phyloP scores from a whole-genome alignment of 2,113 vertebrate genomes.

The Paradisaea rubra region DNA sequence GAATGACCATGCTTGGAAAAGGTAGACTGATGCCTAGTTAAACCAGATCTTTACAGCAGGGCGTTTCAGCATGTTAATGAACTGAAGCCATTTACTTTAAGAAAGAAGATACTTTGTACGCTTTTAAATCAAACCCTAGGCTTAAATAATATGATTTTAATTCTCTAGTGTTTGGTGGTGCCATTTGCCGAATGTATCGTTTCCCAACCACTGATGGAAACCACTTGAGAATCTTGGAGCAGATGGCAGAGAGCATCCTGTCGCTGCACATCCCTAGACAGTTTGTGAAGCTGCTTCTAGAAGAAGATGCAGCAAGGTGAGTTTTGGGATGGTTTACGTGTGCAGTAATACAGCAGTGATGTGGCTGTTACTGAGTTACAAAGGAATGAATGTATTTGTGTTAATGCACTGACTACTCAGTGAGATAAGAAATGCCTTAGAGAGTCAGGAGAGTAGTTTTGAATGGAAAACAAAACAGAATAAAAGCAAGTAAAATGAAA shows the following conservation, averaged over 20 bases:
- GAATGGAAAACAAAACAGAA: neutral
- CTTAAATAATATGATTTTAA: neutral
- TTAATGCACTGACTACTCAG: neutral
- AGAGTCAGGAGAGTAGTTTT: neutral
- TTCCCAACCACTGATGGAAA: slow-evolving; percentile 93
- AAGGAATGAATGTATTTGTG: neutral
- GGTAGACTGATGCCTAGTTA: neutral
- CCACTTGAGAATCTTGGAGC: slow-evolving; percentile 92
- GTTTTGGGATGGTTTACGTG: neutral
- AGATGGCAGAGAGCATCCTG: slow-evolving; percentile 94
- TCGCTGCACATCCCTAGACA: slow-evolving; percentile 91
- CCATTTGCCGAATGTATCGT: slow-evolving; percentile 96
- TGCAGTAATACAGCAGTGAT: neutral
- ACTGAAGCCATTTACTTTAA: neutral
- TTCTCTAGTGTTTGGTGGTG: slow-evolving; percentile 88
- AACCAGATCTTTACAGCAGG: neutral
- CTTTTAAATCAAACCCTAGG: neutral
- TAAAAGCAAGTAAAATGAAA: neutral
- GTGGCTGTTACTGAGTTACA: neutral
- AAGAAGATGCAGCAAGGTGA: slow-evolving; percentile 91
- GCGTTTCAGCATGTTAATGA: neutral
- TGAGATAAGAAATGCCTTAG: neutral
- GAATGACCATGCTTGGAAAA: neutral
- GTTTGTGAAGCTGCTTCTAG: slow-evolving; percentile 91
- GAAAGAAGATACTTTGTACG: neutral